Base-by-base conservation (phyloP, 1,140 invertebrate species). In the Ceratitis capitata region DNA sequence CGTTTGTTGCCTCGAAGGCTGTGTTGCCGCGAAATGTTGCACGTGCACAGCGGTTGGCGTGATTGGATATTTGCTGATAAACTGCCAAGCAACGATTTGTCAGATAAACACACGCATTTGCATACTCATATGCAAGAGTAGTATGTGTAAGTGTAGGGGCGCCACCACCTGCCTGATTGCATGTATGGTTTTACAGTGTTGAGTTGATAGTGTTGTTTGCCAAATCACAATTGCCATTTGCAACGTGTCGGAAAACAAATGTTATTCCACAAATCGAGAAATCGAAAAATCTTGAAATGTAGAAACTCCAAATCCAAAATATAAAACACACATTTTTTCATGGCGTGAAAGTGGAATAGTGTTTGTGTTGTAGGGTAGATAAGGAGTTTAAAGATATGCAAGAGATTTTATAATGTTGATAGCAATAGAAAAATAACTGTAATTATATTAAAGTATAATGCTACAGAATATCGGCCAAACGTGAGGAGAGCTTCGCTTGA, bases 201-300 rank as follows among this genome's bases (percentile, higher is more conserved):
- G 69, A 78, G 39, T 78, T 78, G 69, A 78, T 78, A 78, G 69
- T 78, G 69, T 78, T 78, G 69, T 78, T 78, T 78, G 69, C 69
- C 69, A 78, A 78, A 78, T 78, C 69, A 45, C 69, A 78, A 78
- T 45, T 78, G 35, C 69, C 69, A 78, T 78, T 78, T 78, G 69
- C 69, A 78, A 78, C 69, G 61, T 69, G 61, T 69, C 61, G 61
- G 29, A 69, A 69, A 69, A 69, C 61, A 69, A 69, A 69, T 69
- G 61, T 35, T 16, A 69, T 35, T 32, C 32, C 61, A 69, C 32
- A 69, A 69, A 61, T 61, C 58, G 26, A 26, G n/a, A 32, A 39
- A 69, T 35, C 29, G 16, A 29, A 29, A 69, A 69, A 69, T 53
- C 51, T 53, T 4, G 1, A 53, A n/a, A n/a, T n/a, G n/a, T n/a